phyloP scores from a whole-genome alignment of 2,797 vertebrate species.

The Notamacropus eugenii region DNA sequence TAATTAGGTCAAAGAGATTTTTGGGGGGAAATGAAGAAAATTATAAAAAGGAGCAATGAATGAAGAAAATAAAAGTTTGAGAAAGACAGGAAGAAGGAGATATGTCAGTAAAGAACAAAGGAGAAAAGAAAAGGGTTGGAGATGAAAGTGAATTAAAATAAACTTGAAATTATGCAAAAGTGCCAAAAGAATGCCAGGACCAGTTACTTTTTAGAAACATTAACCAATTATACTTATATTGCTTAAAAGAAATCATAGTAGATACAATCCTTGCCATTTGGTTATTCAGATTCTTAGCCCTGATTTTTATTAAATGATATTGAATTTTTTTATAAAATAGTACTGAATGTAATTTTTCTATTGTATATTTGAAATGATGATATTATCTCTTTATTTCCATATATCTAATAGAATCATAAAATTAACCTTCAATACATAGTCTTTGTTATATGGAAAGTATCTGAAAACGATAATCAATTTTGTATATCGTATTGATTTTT shows the following conservation, averaged over 20 bases:
- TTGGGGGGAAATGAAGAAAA: neutral
- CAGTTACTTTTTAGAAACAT: conserved; percentile 14
- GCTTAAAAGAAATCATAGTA: neutral
- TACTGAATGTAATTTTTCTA: neutral
- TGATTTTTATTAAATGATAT: neutral
- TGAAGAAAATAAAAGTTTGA: neutral
- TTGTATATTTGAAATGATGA: neutral
- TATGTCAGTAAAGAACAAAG: neutral
- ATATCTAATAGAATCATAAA: neutral
- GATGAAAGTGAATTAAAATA: conserved; percentile 2
- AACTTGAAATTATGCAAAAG: neutral
- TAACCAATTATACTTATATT: conserved; percentile 3
- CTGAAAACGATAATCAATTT: neutral
- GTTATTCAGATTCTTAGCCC: neutral
- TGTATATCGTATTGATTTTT: neutral
- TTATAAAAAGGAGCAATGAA: neutral
- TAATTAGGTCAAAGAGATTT: conserved; percentile 21
- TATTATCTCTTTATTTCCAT: neutral
- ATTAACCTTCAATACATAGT: neutral
- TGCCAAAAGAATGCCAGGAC: neutral
- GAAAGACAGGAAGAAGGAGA: neutral
- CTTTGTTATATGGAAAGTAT: neutral
- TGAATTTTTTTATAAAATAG: neutral
- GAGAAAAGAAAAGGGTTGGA: neutral
- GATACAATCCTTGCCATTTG: neutral